phyloP scores from a whole-genome alignment of 2,797 vertebrate genomes.

The Valencia hispanica region DNA sequence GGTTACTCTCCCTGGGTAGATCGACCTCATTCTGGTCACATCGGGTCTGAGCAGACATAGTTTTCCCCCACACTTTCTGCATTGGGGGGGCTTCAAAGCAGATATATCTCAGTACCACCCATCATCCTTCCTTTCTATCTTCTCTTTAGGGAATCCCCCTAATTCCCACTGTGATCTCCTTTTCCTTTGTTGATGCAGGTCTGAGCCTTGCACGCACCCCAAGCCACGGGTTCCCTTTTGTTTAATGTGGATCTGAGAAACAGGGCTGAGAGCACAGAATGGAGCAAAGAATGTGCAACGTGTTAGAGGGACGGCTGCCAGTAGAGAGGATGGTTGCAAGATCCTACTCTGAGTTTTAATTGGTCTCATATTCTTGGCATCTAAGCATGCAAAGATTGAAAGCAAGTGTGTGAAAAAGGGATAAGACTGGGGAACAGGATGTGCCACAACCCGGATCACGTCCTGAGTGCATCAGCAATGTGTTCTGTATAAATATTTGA shows the following conservation, averaged over 20 bases:
- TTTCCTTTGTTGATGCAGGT: constrained; percentile 56
- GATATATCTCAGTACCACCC: constrained; percentile 57
- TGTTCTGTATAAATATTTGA: constrained; percentile 8
- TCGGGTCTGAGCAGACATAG: constrained; percentile 42
- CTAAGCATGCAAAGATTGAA: constrained; percentile 28
- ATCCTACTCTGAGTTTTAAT: constrained; percentile 59
- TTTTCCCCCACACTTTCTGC: constrained; percentile 29
- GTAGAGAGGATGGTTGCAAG: constrained; percentile 33
- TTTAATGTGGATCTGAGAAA: constrained; percentile 45
- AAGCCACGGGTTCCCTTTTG: constrained; percentile 45
- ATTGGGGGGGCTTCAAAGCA: constrained; percentile 59
- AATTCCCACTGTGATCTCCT: constrained; percentile 57
- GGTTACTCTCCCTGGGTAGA: constrained; percentile 35
- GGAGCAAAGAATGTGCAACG: constrained; percentile 63
- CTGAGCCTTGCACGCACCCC: constrained; percentile 43
- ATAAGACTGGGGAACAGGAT: constrained; percentile 21
- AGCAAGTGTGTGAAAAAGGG: constrained; percentile 20
- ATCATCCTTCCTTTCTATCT: constrained; percentile 25
- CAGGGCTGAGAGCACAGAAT: constrained; percentile 24
- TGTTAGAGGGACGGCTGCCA: constrained; percentile 55
- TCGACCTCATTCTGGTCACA: constrained; percentile 59
- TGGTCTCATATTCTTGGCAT: constrained; percentile 67
- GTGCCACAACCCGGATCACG: constrained; percentile 3
- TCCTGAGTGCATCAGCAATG: constrained; percentile 21
- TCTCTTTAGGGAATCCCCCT: constrained; percentile 51